phyloP scores from a whole-genome alignment of 2,113 vertebrate species.

The Cacatua alba region DNA sequence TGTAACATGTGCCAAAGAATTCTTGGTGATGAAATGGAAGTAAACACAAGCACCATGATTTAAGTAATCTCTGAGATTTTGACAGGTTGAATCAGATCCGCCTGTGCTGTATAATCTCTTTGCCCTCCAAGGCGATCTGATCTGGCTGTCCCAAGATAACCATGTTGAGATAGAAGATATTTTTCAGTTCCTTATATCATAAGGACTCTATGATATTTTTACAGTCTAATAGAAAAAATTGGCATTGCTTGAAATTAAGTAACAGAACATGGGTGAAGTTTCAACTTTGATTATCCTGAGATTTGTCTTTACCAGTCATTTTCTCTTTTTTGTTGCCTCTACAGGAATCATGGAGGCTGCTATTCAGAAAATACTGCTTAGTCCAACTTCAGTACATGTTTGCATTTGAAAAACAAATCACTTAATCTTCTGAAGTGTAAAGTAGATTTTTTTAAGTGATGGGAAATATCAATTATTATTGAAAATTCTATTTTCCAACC shows the following conservation, averaged over 20 bases:
- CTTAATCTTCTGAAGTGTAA: not conserved
- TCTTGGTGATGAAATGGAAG: not conserved
- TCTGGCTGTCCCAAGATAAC: not conserved
- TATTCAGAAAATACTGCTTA: not conserved
- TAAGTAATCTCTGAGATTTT: not conserved
- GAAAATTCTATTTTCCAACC: constrained; percentile 2
- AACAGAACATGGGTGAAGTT: not conserved
- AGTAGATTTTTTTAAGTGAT: not conserved
- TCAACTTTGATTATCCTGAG: not conserved
- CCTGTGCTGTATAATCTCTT: not conserved
- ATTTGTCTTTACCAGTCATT: not conserved
- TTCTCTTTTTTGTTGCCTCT: not conserved
- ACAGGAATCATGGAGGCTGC: not conserved
- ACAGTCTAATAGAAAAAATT: not conserved
- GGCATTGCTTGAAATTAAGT: not conserved
- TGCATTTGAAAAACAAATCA: not conserved
- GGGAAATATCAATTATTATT: not conserved
- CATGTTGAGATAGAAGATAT: not conserved
- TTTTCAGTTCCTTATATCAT: not conserved
- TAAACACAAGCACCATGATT: not conserved
- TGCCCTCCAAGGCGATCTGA: not conserved
- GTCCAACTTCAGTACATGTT: not conserved
- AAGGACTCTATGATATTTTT: not conserved
- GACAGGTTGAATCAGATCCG: not conserved
- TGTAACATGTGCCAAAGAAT: not conserved